Conservation (phyloP, 2,797 vertebrate genomes). For the Sciurus carolinensis region DNA sequence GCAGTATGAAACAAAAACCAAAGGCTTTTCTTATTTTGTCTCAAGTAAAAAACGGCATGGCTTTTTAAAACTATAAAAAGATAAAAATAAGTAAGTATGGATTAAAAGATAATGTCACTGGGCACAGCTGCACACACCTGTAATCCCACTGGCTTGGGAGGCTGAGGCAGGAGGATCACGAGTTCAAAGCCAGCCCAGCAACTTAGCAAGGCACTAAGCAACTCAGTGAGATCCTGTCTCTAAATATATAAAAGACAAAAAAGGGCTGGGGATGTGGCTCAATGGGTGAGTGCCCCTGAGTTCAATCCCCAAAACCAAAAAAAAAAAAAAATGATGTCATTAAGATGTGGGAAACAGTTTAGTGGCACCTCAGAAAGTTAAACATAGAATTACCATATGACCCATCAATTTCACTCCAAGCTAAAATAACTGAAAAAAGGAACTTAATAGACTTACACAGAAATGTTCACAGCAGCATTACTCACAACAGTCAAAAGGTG, state of each 20-base stretch:
- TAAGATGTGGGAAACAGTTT: slow-evolving; percentile 20
- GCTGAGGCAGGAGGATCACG: too few species aligned
- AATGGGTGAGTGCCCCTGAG: too few species aligned
- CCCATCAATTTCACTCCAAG: neutral
- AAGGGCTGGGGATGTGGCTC: too few species aligned
- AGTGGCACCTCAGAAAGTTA: slow-evolving; percentile 24
- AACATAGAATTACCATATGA: neutral
- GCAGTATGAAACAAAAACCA: slow-evolving; percentile 61
- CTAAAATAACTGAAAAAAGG: slow-evolving; percentile 26
- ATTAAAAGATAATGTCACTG: slow-evolving; percentile 32
- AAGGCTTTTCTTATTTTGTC: slow-evolving; percentile 26
- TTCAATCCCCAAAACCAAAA: too few species aligned
- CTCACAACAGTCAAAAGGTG: neutral
- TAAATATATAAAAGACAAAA: too few species aligned
- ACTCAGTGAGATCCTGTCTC: too few species aligned
- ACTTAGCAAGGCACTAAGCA: too few species aligned
- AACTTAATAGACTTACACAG: neutral
- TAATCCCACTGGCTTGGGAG: too few species aligned
- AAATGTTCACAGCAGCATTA: neutral
- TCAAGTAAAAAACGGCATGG: slow-evolving; percentile 52
- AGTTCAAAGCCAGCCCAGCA: too few species aligned
- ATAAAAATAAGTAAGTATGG: slow-evolving; percentile 30
- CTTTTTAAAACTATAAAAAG: slow-evolving; percentile 65
- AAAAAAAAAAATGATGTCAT: slow-evolving; percentile 2
- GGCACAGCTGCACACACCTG: too few species aligned